Base-by-base conservation (phyloP, 2,888 invertebrate species). In the Xylota segnis region DNA sequence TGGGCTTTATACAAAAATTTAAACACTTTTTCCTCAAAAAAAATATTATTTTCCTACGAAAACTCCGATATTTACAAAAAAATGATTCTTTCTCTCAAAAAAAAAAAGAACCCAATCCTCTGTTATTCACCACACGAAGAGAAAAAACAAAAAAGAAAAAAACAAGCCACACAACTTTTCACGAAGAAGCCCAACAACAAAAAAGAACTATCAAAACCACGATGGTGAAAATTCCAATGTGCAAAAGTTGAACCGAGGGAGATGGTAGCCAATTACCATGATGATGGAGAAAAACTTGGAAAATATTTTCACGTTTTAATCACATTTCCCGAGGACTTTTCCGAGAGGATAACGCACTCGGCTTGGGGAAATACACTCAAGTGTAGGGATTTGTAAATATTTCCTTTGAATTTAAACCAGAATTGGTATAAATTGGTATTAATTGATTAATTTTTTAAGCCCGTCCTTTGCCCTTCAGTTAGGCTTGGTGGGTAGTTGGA, bases 201-300 rank as follows among this genome's bases (percentile, higher is more conserved):
- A 75, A 54, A 45, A 63, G 68, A 40, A 61, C 7, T 58, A 61
- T 75, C 50, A 78, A 72, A 70, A 58, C 74, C 45, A 83, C 47
- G 16, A 50, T 81, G 86, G 86, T 86, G 66, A 72, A 86, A 81
- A 86, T 86, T 86, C 86, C 86, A 81, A 86, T 86, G 82, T 81
- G 86, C 86, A 86, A 86, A 86, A 81, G 86, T 86, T 86, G 86
- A 76, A 71, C 76, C 43, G 54, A 82, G 66, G 65, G 81, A 86
- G 76, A 86, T 82, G 81, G 75, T 82, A 76, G 76, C 71, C 72
- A 86, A 86, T 86, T 81, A 76, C 86, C 82, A 86, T 71, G 52
- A 70, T 70, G 65, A 59, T 40, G 65, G 37, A 34, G 83, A 71
- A 54, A 47, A 82, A 56, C 10, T 40, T 40, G 29, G 61, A 72